phyloP scores from a whole-genome alignment of 2,113 vertebrate genomes.

The Caranx ignobilis region DNA sequence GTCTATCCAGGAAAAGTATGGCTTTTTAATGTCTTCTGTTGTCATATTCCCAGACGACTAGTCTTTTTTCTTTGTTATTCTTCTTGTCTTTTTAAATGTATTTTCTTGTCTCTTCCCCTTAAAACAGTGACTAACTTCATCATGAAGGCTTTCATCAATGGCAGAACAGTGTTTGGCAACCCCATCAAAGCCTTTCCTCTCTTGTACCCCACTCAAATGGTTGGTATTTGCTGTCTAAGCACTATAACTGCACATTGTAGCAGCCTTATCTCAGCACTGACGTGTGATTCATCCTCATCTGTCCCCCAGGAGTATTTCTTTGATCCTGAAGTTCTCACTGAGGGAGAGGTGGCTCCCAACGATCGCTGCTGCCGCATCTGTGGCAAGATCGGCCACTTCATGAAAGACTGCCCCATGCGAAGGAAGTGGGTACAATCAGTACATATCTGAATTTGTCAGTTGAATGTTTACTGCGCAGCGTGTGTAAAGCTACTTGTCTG shows the following conservation, averaged over 20 bases:
- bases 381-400: conserved; percentile 97
- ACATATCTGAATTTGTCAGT: background rate
- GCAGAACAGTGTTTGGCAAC: conserved; percentile 92
- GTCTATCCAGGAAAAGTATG: conserved; percentile 96
- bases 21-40: background rate
- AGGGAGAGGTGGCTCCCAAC: conserved; percentile 94
- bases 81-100: background rate
- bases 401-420: conserved; percentile 95
- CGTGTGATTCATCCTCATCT: background rate
- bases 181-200: conserved; percentile 87
- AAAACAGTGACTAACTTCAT: conserved; percentile 96
- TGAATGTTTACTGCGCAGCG: background rate
- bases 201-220: conserved; percentile 90
- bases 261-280: background rate
- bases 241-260: background rate
- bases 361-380: conserved; percentile 96
- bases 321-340: conserved; percentile 93
- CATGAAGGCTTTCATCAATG: conserved; percentile 98
- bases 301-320: conserved; percentile 93
- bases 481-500: background rate
- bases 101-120: background rate
- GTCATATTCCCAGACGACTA: background rate
- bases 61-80: background rate
- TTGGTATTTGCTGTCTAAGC: conserved; percentile 60
- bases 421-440: conserved; percentile 85